These are phyloP conservation scores for Tympanoctomys barrerae DNA, from an alignment of 2,797 vertebrate species.

Conservation along the genomic window DNA sequence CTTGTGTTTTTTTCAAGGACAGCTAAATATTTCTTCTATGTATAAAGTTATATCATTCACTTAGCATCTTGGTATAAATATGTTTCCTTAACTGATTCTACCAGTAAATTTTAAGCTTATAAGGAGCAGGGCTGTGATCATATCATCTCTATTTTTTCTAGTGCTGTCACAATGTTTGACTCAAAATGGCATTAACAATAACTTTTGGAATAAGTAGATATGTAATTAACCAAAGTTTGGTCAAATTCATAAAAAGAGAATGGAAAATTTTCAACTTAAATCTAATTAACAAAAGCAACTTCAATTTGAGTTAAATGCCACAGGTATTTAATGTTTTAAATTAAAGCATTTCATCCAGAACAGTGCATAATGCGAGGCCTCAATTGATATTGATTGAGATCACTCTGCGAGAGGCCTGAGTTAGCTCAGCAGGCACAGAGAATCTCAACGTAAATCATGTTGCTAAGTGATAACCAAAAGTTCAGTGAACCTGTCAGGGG, in stretches of 20 bases:
- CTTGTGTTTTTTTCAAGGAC: background rate
- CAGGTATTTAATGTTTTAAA: constrained; percentile 76
- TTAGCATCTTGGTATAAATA: background rate
- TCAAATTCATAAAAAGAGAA: constrained; percentile 67
- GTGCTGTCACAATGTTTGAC: background rate
- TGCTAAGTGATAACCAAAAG: constrained; percentile 52
- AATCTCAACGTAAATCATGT: constrained; percentile 81
- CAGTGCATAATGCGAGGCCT: constrained; percentile 38
- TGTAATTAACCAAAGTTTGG: constrained; percentile 49
- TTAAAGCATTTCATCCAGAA: constrained; percentile 74
- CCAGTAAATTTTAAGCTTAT: background rate
- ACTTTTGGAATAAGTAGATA: constrained; percentile 47
- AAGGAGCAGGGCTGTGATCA: background rate
- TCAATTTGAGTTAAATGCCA: constrained; percentile 68
- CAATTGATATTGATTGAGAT: constrained; percentile 75
- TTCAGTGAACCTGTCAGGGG: background rate
- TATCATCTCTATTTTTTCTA: background rate
- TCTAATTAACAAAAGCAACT: constrained; percentile 69
- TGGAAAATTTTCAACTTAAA: constrained; percentile 65
- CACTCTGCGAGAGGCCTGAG: constrained; percentile 65
- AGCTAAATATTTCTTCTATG: background rate
- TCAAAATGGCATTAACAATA: constrained; percentile 22
- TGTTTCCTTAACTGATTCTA: background rate
- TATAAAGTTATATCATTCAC: background rate
- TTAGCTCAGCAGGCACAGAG: constrained; percentile 69